phyloP scores from a whole-genome alignment of 64 coral and sea anemone species.

The Hydrozoanthus tunicans region DNA sequence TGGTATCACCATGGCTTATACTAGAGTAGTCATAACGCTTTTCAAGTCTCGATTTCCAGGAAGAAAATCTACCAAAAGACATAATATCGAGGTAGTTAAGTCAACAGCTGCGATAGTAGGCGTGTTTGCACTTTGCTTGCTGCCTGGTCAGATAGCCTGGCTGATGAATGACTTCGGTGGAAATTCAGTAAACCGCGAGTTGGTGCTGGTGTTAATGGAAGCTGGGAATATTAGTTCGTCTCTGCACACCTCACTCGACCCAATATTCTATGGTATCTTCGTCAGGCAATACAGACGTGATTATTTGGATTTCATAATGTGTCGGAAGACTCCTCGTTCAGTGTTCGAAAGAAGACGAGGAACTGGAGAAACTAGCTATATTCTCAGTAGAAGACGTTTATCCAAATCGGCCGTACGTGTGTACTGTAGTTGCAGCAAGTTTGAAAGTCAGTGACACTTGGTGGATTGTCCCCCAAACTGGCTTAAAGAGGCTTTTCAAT shows the following conservation, averaged over 20 bases:
- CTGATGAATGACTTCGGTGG: constrained; percentile 18
- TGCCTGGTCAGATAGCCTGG: constrained; percentile 36
- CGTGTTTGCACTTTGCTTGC: constrained; percentile 9
- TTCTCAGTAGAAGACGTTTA: background rate
- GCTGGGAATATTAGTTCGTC: constrained; percentile 8
- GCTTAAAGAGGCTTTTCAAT: no score
- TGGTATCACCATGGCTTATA: background rate
- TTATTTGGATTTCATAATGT: background rate
- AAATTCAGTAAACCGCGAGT: background rate
- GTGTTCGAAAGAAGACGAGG: background rate
- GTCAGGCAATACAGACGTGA: constrained; percentile 22
- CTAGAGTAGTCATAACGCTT: background rate
- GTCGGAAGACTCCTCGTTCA: constrained; percentile 3
- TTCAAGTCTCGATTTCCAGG: constrained; percentile 17
- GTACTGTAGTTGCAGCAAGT: no score
- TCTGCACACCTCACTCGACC: constrained; percentile 9
- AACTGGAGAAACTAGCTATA: background rate
- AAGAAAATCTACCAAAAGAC: background rate
- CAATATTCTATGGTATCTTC: background rate
- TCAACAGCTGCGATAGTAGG: constrained; percentile 6
- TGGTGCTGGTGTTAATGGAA: background rate
- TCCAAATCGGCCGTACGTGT: background rate
- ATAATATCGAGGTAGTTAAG: constrained; percentile 23
- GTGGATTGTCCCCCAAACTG: no score
- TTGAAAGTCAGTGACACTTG: no score